Evolutionary conservation across 2,797 vertebrate genomes (phyloP), one percentile per base, ranked within the genome.

Genomic region (Scleropages formosus): DNA sequence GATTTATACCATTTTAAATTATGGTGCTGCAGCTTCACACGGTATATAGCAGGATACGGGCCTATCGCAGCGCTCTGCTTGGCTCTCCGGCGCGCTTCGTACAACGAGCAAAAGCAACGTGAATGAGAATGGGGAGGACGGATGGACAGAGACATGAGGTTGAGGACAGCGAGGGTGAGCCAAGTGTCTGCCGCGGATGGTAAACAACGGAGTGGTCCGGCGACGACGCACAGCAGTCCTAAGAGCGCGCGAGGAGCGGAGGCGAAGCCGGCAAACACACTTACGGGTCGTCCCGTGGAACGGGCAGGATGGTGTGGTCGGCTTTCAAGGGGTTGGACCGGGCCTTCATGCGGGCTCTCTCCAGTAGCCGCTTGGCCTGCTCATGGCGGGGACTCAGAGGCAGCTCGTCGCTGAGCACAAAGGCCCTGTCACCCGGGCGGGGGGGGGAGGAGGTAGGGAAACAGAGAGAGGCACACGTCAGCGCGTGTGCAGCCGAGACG

Each of bases 341-440:
- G 83, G 94, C 93, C 92, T 95, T 98, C 95, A 96, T 94, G 79
- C 88, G 92, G 82, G 89, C 91, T 67, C 85, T 76, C 84, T 93
- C 91, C 78, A 93, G 87, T 84, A 91, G 91, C 82, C 90, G 91
- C 83, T 91, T 92, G 84, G 91, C 91, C 85, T 94, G 92, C 81
- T 94, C 91, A 64, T 92, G 91, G 77, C 89, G 87, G 31, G 91
- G 87, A 78, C 91, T 95, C 87, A 88, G 86, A 79, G 87, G 83
- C 0, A 86, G 82, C 78, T 91, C 88, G 24, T 70, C 85, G 49
- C 78, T 77, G 16, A 84, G 80, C 74, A 90, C 87, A 88, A 86
- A 89, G 87, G 88, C 85, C 85, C 92, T 93, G 87, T 53, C 2
- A 79, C 63, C 77, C 56, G 70, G 60, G 53, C 64, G 74, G 26